Evolutionary conservation across 2,797 vertebrate genomes (phyloP), one percentile per base, ranked within the genome.

Genomic region (Phyllotis vaccarum): DNA sequence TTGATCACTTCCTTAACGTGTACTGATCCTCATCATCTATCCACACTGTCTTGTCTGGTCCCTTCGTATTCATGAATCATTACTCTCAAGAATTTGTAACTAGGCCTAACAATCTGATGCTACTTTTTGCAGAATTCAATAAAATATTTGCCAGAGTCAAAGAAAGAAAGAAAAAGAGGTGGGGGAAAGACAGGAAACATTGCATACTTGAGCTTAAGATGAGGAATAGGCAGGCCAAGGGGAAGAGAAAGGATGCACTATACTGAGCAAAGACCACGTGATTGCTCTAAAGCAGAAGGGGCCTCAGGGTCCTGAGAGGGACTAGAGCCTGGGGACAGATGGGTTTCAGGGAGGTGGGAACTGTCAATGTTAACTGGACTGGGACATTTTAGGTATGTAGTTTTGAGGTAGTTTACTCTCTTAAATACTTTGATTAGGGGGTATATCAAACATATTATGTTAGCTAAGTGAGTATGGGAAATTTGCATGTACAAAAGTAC

Each of bases 401-500:
- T 37, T 54, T 49, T 58, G 83, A 91, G 52, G 14, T 11, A 31
- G 19, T 54, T 76, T 83, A 62, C 8, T 29, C 21, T 46, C 60
- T 74, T 82, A 54, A 94, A 37, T 79, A 6, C 89, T 90, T 90
- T 89, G 80, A 72, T 46, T 74, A 62, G 40, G n/a, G 46, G 6
- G 1, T 19, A 11, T 58, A 29, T 93, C n/a, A 27, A 93, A 93
- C 17, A 37, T 56, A 75, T 80, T 80, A 85, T 22, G 2, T 92
- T 92, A 95, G 66, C 60, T 70, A 86, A 88, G 49, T 31, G 19
- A 52, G 19, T 58, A 49, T 64, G 93, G 89, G n/a, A 89, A 95
- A 75, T 37, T 87, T 81, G 76, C 62, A 52, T 66, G 46, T 75
- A 60, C 31, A 37, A 54, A 96, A 66, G 24, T 75, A 76, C 13